Evolutionary conservation across 2,113 vertebrate genomes (phyloP), one percentile per base, ranked within the genome.

Genomic region (Craseonycteris thonglongyai): DNA sequence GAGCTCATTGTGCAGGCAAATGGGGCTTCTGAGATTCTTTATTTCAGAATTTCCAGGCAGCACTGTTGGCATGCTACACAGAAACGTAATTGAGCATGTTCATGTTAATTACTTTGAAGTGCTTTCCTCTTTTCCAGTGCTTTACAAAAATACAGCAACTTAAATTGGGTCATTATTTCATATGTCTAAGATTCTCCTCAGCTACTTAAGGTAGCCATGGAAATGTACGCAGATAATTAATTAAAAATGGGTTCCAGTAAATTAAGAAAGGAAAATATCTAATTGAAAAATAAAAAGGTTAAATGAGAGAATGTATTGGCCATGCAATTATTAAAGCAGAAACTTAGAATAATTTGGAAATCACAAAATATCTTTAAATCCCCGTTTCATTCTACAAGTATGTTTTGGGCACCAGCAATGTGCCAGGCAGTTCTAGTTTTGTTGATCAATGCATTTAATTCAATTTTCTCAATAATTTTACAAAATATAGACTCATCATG

Each of bases 111-210:
- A 95, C 95, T 96, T 95, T 89, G 80, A 91, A 72, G 76, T 74
- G 15, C 93, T 98, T 97, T 97, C 74, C 97, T 96, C 95, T 96
- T 95, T 97, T 96, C 96, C 97, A 95, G 93, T 13, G 90, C 96
- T 96, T 95, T 97, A 81, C 81, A 85, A 96, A 97, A 97, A 96
- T 58, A 97, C 87, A 91, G 95, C 93, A 93, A 96, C 90, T 95
- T 96, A 96, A 96, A 97, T 88, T 97, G 96, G 90, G 87, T 95
- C 96, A 88, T 97, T 97, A 97, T 97, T 97, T 96, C 94, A 90
- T 85, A 54, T 88, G 96, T 81, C 95, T 95, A 88, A 96, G 92
- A 90, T 95, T 94, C 90, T 93, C 63, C 92, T 93, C 80, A 58
- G 90, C 80, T 95, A 93, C 96, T 96, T 97, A 88, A 76, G 56